Conservation (phyloP, 2,888 invertebrate species). For the Trachelus iudaicus region DNA sequence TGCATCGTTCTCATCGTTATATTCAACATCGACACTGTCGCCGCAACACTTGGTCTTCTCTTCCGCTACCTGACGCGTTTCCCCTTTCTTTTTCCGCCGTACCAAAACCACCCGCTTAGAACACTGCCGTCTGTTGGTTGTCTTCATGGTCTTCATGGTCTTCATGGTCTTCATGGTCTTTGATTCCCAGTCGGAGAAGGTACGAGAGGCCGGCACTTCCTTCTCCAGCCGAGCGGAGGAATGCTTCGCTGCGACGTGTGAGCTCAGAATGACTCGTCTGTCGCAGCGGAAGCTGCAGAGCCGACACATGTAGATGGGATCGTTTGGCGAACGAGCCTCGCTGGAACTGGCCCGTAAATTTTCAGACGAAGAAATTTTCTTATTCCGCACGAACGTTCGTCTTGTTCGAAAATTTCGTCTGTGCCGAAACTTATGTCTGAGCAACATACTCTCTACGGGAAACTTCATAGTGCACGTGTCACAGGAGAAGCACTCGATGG, state of each 20-base stretch:
- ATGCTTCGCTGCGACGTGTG: constrained; percentile 36
- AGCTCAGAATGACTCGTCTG: constrained; percentile 28
- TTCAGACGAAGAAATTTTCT: not conserved
- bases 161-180: not conserved
- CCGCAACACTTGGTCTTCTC: not conserved
- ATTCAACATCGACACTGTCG: not conserved
- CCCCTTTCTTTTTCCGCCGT: constrained; percentile 16
- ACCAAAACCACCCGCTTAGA: not conserved
- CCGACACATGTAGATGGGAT: constrained; percentile 24
- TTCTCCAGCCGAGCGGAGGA: not conserved
- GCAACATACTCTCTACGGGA: constrained; percentile 44
- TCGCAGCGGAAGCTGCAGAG: constrained; percentile 41
- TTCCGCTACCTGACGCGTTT: not conserved
- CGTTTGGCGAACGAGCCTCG: not conserved
- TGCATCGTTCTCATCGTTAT: not conserved
- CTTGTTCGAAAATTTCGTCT: not conserved
- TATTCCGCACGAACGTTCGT: not conserved
- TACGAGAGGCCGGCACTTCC: too few species aligned
- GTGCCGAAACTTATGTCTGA: constrained; percentile 43
- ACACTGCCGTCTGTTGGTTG: not conserved
- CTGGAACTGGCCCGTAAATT: not conserved
- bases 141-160: not conserved
- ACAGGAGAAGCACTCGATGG: constrained; percentile 34
- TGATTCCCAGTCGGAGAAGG: too few species aligned
- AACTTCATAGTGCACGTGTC: constrained; percentile 50